Conservation (phyloP, 2,797 vertebrate species). For the Malurus leucopterus region DNA sequence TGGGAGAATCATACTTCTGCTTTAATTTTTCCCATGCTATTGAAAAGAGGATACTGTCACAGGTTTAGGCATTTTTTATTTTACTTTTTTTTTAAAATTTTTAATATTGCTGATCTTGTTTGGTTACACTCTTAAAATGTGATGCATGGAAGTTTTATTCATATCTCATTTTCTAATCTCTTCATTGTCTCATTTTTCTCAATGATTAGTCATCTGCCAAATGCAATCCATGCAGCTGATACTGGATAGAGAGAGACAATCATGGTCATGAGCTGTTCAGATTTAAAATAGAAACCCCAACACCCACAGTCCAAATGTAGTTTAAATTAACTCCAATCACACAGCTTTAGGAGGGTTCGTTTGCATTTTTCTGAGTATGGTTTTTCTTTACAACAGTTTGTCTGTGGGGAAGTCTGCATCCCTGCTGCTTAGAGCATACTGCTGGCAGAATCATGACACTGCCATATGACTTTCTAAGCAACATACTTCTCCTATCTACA, state of each 20-base stretch:
- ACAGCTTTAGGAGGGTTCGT: neutral
- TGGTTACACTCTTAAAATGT: neutral
- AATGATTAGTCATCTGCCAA: conserved; percentile 18
- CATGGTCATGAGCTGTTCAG: neutral
- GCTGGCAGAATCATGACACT: neutral
- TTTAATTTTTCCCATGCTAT: neutral
- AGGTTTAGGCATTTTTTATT: neutral
- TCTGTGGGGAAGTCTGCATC: neutral
- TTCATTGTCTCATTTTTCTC: conserved; percentile 17
- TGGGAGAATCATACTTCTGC: neutral
- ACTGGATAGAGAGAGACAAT: neutral
- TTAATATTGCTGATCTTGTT: neutral
- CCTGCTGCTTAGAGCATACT: neutral
- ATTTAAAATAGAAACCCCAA: conserved; percentile 16
- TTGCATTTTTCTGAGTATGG: neutral
- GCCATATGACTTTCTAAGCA: neutral
- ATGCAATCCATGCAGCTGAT: neutral
- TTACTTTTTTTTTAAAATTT: neutral
- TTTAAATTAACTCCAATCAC: neutral
- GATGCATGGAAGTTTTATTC: neutral
- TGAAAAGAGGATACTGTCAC: neutral
- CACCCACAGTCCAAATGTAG: neutral
- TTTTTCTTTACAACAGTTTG: neutral
- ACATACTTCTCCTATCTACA: neutral
- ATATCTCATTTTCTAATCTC: neutral